These are phyloP conservation scores for Lordiphosa andalusiaca DNA, from an alignment of 2,888 invertebrate genomes.

Conservation along the genomic window DNA sequence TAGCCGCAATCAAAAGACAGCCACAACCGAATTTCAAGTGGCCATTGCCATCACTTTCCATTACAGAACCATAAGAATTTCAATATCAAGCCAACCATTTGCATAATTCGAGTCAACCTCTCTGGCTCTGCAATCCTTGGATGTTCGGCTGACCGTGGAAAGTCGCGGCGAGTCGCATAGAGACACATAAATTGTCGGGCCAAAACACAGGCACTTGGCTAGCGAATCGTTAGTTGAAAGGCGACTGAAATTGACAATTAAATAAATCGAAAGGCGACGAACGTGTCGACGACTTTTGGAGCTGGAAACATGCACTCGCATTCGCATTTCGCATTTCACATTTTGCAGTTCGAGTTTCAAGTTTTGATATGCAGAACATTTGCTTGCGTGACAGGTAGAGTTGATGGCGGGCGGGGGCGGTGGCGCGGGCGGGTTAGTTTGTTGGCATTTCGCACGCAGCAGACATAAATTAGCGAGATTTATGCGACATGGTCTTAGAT, in stretches of 20 bases:
- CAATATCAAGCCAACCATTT: constrained; percentile 30
- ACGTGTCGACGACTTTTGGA: constrained; percentile 16
- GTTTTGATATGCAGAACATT: constrained; percentile 63
- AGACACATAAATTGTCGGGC: constrained; percentile 55
- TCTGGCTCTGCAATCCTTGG: neutral
- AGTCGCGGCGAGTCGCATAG: constrained; percentile 33
- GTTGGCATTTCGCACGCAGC: constrained; percentile 71
- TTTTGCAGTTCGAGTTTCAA: constrained; percentile 23
- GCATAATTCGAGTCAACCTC: constrained; percentile 25
- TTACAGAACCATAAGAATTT: constrained; percentile 43
- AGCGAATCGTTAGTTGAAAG: constrained; percentile 65
- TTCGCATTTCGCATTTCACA: constrained; percentile 10
- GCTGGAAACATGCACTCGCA: constrained; percentile 26
- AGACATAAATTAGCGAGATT: constrained; percentile 67
- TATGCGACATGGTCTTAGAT: constrained; percentile 65
- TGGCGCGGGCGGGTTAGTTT: constrained; percentile 52
- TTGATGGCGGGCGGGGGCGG: constrained; percentile 15
- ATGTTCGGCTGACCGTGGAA: constrained; percentile 14
- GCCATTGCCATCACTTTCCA: constrained; percentile 39
- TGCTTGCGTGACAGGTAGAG: constrained; percentile 32
- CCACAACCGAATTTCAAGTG: constrained; percentile 33
- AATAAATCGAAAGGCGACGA: constrained; percentile 63
- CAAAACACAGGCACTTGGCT: constrained; percentile 46
- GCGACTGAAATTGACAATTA: constrained; percentile 67
- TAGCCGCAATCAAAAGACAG: too few species aligned